Evolutionary conservation across 2,113 vertebrate species (phyloP).

Genomic region (Cryptotis parvus): DNA sequence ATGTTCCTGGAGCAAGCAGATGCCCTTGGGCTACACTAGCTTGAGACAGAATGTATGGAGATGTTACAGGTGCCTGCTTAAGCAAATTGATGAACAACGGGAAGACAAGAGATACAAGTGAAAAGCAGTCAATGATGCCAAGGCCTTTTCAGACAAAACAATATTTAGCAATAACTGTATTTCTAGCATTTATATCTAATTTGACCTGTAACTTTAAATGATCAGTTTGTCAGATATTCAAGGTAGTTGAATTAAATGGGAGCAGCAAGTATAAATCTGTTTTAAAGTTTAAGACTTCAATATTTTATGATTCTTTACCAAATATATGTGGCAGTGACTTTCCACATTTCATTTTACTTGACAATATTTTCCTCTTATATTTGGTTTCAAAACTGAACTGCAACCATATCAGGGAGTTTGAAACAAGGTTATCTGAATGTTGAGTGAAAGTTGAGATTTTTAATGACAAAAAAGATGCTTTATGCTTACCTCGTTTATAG

Average conservation of each 20-base stretch:
- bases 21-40: too few relatives aligned
- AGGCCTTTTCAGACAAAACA: background rate
- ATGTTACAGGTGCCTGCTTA: too few relatives aligned
- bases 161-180: slow-evolving; percentile 45
- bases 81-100: too few relatives aligned
- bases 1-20: too few relatives aligned
- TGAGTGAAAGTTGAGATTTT: background rate
- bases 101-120: too few relatives aligned
- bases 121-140: slow-evolving; percentile 9
- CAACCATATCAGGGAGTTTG: background rate
- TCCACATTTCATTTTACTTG: slow-evolving; percentile 45
- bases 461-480: background rate
- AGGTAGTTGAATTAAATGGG: slow-evolving; percentile 7
- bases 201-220: slow-evolving; percentile 31
- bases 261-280: slow-evolving; percentile 1
- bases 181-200: background rate
- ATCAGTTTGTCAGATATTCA: background rate
- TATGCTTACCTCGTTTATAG: background rate
- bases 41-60: too few relatives aligned
- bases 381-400: slow-evolving; percentile 58
- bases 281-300: slow-evolving; percentile 42
- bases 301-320: slow-evolving; percentile 15
- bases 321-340: background rate
- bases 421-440: background rate
- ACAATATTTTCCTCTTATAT: slow-evolving; percentile 5